phyloP scores from a whole-genome alignment of 2,113 vertebrate genomes.

The Bucco capensis region DNA sequence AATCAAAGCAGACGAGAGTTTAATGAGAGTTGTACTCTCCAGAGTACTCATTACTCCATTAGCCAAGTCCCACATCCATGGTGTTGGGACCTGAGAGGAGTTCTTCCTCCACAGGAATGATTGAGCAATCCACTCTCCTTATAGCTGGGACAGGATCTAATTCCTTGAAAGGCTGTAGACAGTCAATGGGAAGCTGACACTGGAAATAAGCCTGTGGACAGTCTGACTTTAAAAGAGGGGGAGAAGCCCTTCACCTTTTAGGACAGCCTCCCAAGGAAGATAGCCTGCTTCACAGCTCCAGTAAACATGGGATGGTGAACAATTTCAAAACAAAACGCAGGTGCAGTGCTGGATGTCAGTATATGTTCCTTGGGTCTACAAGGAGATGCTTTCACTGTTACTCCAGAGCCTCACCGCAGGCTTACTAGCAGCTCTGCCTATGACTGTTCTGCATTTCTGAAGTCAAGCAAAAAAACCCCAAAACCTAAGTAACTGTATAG shows the following conservation, averaged over 20 bases:
- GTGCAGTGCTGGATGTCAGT: background rate
- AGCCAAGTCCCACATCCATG: background rate
- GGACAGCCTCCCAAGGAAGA: background rate
- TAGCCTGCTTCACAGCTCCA: fast-evolving
- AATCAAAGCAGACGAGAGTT: background rate
- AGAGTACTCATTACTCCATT: background rate
- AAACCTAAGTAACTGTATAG: background rate
- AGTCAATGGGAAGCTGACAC: background rate
- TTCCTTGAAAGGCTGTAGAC: background rate
- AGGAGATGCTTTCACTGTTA: background rate
- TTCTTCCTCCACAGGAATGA: background rate
- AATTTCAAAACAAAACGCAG: fast-evolving
- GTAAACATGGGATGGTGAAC: fast-evolving
- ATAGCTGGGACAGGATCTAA: fast-evolving
- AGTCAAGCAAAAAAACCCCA: background rate
- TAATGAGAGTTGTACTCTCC: background rate
- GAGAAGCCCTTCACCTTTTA: background rate
- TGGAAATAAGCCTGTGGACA: background rate
- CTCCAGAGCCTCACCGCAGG: background rate
- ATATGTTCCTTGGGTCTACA: background rate
- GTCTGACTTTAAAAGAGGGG: background rate
- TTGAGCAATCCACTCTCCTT: background rate
- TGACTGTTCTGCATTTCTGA: background rate
- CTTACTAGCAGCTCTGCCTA: background rate
- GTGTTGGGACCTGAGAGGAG: background rate